Conservation (phyloP, 1,140 invertebrate genomes). For the Microplitis mediator region DNA sequence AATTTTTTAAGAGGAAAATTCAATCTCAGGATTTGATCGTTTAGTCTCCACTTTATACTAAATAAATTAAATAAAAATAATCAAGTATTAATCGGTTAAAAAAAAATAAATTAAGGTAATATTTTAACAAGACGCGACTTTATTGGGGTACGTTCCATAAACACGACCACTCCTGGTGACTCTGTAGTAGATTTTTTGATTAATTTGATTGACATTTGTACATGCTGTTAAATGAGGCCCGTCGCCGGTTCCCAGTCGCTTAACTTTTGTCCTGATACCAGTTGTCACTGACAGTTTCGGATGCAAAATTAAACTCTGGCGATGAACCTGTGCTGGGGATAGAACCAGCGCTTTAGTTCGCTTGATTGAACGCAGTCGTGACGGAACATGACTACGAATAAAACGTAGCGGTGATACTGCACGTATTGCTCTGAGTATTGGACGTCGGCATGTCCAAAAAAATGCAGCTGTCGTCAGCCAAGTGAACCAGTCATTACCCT, state of each 20-base stretch:
- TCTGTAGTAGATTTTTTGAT: slow-evolving; percentile 47
- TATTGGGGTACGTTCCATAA: slow-evolving; percentile 53
- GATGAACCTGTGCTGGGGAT: too few species aligned
- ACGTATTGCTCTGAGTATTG: slow-evolving; percentile 41
- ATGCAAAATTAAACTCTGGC: slow-evolving; percentile 25
- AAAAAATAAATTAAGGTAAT: not conserved
- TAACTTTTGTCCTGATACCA: slow-evolving; percentile 42
- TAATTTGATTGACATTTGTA: slow-evolving; percentile 23
- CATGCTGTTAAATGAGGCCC: slow-evolving; percentile 40
- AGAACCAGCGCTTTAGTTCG: slow-evolving; percentile 8
- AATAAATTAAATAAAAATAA: not conserved
- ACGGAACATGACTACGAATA: slow-evolving; percentile 26
- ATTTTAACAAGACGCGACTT: slow-evolving; percentile 12
- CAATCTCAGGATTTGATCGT: too few species aligned
- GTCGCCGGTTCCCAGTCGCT: slow-evolving; percentile 46
- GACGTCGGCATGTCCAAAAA: slow-evolving; percentile 49
- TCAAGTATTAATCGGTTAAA: not conserved
- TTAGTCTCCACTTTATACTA: not conserved
- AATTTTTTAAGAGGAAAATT: not conserved
- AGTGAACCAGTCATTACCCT: slow-evolving; percentile 50
- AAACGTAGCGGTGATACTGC: slow-evolving; percentile 43
- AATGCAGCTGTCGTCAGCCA: slow-evolving; percentile 52
- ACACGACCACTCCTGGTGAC: slow-evolving; percentile 57
- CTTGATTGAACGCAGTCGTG: not conserved
- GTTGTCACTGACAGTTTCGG: slow-evolving; percentile 28